Conservation (phyloP, 2,797 vertebrate genomes). For the Delichon dasypus region DNA sequence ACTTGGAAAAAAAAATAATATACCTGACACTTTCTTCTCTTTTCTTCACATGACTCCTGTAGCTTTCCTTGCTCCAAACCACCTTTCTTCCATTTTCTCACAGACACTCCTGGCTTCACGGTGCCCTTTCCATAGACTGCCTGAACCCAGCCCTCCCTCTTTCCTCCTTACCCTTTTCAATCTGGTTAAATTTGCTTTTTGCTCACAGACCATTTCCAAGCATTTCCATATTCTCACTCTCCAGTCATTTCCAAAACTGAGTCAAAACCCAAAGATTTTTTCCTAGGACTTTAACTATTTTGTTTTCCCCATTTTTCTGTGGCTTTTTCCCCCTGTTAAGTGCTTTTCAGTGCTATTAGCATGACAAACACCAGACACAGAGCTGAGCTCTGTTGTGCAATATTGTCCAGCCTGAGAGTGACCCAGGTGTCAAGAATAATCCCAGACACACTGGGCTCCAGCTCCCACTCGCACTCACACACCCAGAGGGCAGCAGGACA, state of each 20-base stretch:
- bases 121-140: not conserved
- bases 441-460: fast-evolving
- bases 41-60: not conserved
- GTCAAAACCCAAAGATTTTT: not conserved
- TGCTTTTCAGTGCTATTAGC: not conserved
- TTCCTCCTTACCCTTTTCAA: not conserved
- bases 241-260: not conserved
- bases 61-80: not conserved
- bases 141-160: not conserved
- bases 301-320: not conserved
- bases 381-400: not conserved
- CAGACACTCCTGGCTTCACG: not conserved
- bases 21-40: not conserved
- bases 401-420: not conserved
- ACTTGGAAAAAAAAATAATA: not conserved
- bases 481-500: not conserved
- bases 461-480: not conserved
- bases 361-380: not conserved
- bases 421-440: not conserved
- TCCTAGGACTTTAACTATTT: not conserved
- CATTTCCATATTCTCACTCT: not conserved
- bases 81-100: not conserved
- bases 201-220: not conserved
- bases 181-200: not conserved
- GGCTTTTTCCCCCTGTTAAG: fast-evolving